phyloP scores from a whole-genome alignment of 2,113 vertebrate species.

The Cochlearius cochlearius region DNA sequence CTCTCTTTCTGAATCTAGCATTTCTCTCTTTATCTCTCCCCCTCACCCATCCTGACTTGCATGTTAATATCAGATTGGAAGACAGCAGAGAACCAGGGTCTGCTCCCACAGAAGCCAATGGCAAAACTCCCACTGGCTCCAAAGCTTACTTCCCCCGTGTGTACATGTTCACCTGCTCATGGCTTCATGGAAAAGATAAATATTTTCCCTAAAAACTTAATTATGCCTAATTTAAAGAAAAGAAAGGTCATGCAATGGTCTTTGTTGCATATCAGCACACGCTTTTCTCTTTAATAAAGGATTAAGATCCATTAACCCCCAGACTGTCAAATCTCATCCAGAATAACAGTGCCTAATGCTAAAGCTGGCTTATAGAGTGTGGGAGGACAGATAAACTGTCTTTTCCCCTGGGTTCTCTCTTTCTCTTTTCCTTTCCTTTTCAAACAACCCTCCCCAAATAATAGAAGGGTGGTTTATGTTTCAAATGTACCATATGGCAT shows the following conservation, averaged over 20 bases:
- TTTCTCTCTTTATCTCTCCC: background rate
- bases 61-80: constrained; percentile 64
- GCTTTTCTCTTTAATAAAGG: constrained; percentile 20
- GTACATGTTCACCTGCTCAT: background rate
- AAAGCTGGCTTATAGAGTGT: constrained; percentile 67
- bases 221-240: constrained; percentile 13
- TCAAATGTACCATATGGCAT: constrained; percentile 81
- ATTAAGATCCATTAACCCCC: constrained; percentile 38
- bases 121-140: background rate
- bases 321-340: constrained; percentile 55
- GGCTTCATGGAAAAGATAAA: background rate
- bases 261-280: constrained; percentile 36
- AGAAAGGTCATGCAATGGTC: background rate
- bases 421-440: constrained; percentile 55
- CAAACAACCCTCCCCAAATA: constrained; percentile 65
- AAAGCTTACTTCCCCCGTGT: background rate
- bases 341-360: constrained; percentile 39
- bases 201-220: constrained; percentile 7
- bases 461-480: constrained; percentile 74
- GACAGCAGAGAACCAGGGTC: background rate
- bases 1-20: constrained; percentile 52
- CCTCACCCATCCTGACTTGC: constrained; percentile 58
- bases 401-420: constrained; percentile 70
- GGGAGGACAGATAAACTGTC: constrained; percentile 66
- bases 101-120: background rate